These are phyloP conservation scores for Stenchaetothrips biformis DNA, from an alignment of 2,888 invertebrate species.

Conservation along the genomic window DNA sequence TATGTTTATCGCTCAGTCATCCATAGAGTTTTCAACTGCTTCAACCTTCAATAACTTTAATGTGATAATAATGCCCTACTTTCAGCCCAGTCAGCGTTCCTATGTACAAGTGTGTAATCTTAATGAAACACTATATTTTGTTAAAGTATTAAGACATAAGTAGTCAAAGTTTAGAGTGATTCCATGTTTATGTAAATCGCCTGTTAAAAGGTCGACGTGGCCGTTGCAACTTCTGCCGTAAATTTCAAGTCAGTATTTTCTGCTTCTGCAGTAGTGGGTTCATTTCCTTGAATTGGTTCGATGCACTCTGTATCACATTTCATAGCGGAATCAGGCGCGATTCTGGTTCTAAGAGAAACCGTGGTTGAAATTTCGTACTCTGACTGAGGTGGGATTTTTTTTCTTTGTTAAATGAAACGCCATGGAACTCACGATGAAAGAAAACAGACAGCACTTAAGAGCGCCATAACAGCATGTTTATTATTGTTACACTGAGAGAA, in stretches of 20 bases:
- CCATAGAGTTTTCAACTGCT: slow-evolving; percentile 12
- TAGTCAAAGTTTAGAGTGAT: slow-evolving; percentile 18
- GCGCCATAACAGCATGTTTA: not conserved
- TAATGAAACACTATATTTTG: slow-evolving; percentile 17
- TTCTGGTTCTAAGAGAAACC: not conserved
- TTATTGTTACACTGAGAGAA: slow-evolving; percentile 11
- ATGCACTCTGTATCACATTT: not conserved
- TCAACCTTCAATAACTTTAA: not conserved
- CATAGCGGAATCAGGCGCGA: not conserved
- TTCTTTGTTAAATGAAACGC: too few relatives aligned
- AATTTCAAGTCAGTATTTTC: not conserved
- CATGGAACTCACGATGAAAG: too few relatives aligned
- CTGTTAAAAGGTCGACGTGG: slow-evolving; percentile 2
- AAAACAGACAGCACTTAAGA: not conserved
- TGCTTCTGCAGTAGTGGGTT: not conserved
- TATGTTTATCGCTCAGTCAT: slow-evolving; percentile 14
- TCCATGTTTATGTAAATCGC: slow-evolving; percentile 3
- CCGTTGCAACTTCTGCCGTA: not conserved
- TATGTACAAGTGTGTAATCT: not conserved
- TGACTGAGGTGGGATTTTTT: too few relatives aligned
- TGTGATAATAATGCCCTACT: slow-evolving; percentile 14
- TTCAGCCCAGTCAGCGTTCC: slow-evolving; percentile 24
- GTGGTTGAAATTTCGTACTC: not conserved
- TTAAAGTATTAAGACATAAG: slow-evolving; percentile 6
- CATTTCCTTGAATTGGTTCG: not conserved